Percentiles rank a stretch among this genome's conserved stretches.
phyloP scores from a whole-genome alignment of 2,888 invertebrate species.

The Amphipyra berbera region DNA sequence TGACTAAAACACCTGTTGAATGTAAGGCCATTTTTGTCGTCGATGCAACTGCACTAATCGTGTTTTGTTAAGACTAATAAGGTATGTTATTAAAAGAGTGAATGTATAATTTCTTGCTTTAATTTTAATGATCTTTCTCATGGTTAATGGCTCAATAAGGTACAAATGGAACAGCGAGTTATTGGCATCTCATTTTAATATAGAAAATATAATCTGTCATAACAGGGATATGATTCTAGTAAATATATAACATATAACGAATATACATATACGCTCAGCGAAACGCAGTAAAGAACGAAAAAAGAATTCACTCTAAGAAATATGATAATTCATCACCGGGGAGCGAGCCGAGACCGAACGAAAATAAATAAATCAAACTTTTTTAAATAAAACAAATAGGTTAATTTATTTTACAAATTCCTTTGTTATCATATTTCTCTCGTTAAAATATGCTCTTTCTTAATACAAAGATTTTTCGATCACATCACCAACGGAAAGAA shows the following conservation, averaged over 20 bases:
- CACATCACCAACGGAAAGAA: constrained; percentile 84
- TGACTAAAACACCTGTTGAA: no score
- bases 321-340: constrained; percentile 73
- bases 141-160: constrained; percentile 81
- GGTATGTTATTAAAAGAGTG: constrained; percentile 79
- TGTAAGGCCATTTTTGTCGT: neutral
- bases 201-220: constrained; percentile 85
- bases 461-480: constrained; percentile 89
- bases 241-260: constrained; percentile 81
- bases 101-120: constrained; percentile 72
- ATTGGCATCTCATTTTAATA: constrained; percentile 86
- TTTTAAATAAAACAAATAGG: constrained; percentile 89
- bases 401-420: constrained; percentile 90
- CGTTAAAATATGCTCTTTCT: constrained; percentile 88
- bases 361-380: constrained; percentile 74
- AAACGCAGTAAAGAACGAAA: constrained; percentile 65
- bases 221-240: constrained; percentile 83
- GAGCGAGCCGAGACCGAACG: constrained; percentile 64
- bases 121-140: constrained; percentile 82
- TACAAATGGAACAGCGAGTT: constrained; percentile 84
- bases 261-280: constrained; percentile 77
- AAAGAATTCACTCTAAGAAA: constrained; percentile 71
- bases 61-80: constrained; percentile 59
- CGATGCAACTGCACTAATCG: constrained; percentile 6
- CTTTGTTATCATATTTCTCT: constrained; percentile 90